Base-by-base conservation (phyloP, 1,140 invertebrate genomes). In the Trachelipus rathkii region DNA sequence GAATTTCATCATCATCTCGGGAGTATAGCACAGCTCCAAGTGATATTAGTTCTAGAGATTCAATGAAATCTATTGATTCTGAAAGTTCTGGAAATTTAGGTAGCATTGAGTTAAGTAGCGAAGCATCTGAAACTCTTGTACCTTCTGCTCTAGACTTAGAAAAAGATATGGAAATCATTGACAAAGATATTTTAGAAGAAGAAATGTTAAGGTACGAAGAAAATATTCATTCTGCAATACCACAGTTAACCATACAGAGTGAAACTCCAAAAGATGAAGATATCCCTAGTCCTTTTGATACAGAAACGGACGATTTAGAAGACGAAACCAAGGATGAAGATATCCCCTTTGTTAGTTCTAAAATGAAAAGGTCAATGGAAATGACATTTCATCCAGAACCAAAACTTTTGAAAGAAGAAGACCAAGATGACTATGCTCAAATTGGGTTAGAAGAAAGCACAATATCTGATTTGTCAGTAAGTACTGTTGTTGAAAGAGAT, bases 111-210 rank as follows among this genome's bases (percentile, higher is more conserved):
- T 85, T 88, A 9, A 95, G 93, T 68, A 60, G 50, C 19, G 94
- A 96, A 84, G 87, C 92, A 24, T 95, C 93, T 0, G 95, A 96
- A 86, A 96, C 95, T 8, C 84, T 96, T 46, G 91, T 96, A 13
- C 91, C 93, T 9, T 95, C 93, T 11, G 86, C 85, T 10, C 84
- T 87, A 79, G 88, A 89, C 82, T 79, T 87, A 19, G 87, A 88
- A 77, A 83, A 83, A 74, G 88, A 89, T 81, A 84, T 83, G 76
- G 87, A 88, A 77, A 84, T 87, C 44, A 83, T 86, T 23, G 82
- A 84, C 78, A 82, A 84, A 73, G 80, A 86, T 13, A 84, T 86
- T 19, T 76, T 83, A 79, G 83, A 84, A 45, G 83, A 84, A 77
- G 81, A 82, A 23, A 80, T 81, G 23, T 77, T 77, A 23, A 72